Evolutionary conservation across 2,113 vertebrate genomes (phyloP).

Genomic region (Setophaga coronata): DNA sequence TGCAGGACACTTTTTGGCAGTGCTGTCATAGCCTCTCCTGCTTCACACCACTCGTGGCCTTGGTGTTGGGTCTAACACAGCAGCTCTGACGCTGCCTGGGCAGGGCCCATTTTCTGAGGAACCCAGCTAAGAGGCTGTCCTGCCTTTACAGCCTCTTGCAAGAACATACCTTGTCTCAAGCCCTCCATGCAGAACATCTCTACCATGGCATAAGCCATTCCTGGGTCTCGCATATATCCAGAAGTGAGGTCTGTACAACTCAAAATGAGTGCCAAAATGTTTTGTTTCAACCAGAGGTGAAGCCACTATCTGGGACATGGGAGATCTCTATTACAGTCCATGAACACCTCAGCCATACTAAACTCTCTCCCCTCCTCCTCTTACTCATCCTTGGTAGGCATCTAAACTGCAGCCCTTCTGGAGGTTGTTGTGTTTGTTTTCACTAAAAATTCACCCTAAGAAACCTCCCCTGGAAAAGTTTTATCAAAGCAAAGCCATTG

Average conservation of each 20-base stretch:
- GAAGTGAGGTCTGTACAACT: not conserved
- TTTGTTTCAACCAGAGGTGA: not conserved
- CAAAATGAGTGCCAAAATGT: not conserved
- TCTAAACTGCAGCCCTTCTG: not conserved
- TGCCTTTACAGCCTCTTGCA: not conserved
- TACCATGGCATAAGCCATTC: not conserved
- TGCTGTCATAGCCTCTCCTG: rapidly evolving
- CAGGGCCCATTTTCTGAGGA: not conserved
- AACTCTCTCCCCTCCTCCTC: not conserved
- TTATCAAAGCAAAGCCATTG: not conserved
- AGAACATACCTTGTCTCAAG: not conserved
- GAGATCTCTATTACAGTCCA: rapidly evolving
- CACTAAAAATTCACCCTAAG: not conserved
- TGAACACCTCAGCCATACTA: rapidly evolving
- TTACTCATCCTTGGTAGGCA: not conserved
- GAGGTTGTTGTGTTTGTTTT: not conserved
- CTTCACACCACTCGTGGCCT: rapidly evolving
- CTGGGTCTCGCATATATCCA: not conserved
- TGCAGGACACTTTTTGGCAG: not conserved
- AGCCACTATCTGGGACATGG: not conserved
- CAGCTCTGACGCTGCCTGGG: not conserved
- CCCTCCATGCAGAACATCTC: not conserved
- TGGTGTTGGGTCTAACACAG: not conserved
- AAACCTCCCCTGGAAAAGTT: not conserved
- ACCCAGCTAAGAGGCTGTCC: not conserved